Conservation (phyloP, 2,888 invertebrate species). For the Erannis defoliaria region DNA sequence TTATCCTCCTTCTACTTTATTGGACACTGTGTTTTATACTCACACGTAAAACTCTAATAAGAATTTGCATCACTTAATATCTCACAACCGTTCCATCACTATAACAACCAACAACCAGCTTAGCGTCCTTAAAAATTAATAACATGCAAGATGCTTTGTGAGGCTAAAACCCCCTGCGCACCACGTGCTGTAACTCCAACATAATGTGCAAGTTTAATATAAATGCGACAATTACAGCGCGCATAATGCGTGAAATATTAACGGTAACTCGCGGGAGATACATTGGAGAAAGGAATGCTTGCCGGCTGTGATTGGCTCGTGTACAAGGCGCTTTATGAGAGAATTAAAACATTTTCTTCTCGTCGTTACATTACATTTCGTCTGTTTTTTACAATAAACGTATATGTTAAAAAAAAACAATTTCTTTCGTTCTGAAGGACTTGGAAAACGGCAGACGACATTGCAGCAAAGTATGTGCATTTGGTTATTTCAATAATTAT, state of each 20-base stretch:
- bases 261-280: conserved; percentile 68
- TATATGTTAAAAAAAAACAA: too few species aligned
- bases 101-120: conserved; percentile 28
- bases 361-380: too few species aligned
- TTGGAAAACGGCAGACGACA: too few species aligned
- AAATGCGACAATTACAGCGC: conserved; percentile 73
- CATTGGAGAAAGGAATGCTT: conserved; percentile 61
- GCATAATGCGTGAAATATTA: conserved; percentile 80
- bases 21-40: background rate
- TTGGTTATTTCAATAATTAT: too few species aligned
- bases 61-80: background rate
- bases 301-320: conserved; percentile 13
- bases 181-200: conserved; percentile 69
- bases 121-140: conserved; percentile 50
- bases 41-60: background rate
- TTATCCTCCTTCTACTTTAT: too few species aligned
- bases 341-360: too few species aligned
- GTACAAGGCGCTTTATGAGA: conserved; percentile 42
- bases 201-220: conserved; percentile 62
- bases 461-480: too few species aligned
- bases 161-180: conserved; percentile 49
- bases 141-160: conserved; percentile 47
- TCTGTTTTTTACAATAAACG: too few species aligned
- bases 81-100: background rate
- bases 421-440: too few species aligned